phyloP scores from a whole-genome alignment of 2,888 invertebrate genomes.

The Mesochorus sp. region DNA sequence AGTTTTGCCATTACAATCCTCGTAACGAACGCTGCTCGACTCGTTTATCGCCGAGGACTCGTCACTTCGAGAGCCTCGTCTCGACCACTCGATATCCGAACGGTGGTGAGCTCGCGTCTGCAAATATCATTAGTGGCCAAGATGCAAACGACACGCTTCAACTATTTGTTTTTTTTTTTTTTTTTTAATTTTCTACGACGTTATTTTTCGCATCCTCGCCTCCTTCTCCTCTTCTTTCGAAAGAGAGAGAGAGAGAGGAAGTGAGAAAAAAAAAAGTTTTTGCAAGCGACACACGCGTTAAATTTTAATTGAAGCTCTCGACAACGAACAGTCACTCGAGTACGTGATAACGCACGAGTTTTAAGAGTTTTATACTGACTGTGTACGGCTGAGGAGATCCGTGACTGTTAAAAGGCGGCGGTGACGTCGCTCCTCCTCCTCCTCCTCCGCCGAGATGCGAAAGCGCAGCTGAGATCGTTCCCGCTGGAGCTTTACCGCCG shows the following conservation, averaged over 20 bases:
- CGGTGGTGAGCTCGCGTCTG: conserved; percentile 72
- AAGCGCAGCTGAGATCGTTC: conserved; percentile 89
- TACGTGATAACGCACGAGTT: no score
- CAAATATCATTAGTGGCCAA: conserved; percentile 75
- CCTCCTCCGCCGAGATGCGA: conserved; percentile 80
- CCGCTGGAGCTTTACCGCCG: conserved; percentile 88
- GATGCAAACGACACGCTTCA: conserved; percentile 40
- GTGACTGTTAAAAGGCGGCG: conserved; percentile 83
- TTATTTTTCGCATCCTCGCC: no score
- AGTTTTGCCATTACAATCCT: conserved; percentile 75
- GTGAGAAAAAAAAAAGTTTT: conserved; percentile 31
- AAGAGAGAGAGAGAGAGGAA: not conserved
- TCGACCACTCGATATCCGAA: conserved; percentile 67
- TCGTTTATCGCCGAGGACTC: conserved; percentile 49
- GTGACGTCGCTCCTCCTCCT: conserved; percentile 83
- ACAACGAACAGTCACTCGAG: conserved; percentile 25
- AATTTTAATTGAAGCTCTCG: conserved; percentile 44
- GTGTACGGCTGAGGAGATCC: conserved; percentile 87
- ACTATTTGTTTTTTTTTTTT: not conserved
- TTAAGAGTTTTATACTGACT: no score
- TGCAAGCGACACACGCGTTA: conserved; percentile 60
- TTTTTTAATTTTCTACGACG: conserved; percentile 1
- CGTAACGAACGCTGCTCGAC: conserved; percentile 59
- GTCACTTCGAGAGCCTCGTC: conserved; percentile 46
- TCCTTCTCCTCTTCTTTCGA: no score